Conservation (phyloP, 2,888 invertebrate genomes). For the Tupiocoris notatus region DNA sequence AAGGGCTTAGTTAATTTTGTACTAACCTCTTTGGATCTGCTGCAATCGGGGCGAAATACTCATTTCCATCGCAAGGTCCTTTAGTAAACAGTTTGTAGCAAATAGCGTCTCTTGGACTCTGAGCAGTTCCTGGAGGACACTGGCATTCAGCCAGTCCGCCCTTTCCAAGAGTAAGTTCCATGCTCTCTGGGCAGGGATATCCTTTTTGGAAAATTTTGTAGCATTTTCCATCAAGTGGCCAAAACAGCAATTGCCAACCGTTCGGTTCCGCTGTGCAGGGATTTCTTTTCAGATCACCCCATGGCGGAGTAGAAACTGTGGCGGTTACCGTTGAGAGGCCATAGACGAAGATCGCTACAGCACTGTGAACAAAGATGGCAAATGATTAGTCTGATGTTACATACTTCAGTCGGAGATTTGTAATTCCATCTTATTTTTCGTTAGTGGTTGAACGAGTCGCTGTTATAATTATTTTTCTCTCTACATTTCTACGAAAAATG, state of each 20-base stretch:
- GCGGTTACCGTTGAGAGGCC: background rate
- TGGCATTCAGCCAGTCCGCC: conserved; percentile 72
- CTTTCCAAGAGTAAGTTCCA: conserved; percentile 72
- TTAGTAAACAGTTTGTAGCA: conserved; percentile 73
- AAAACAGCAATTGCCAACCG: conserved; percentile 83
- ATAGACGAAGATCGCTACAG: background rate
- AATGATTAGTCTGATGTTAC: background rate
- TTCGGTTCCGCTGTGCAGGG: conserved; percentile 77
- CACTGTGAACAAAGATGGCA: background rate
- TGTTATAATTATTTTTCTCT: too few relatives aligned
- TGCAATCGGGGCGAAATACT: conserved; percentile 71
- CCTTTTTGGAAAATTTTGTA: conserved; percentile 81
- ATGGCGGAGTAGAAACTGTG: conserved; percentile 66
- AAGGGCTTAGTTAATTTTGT: too few relatives aligned
- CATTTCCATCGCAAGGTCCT: conserved; percentile 70
- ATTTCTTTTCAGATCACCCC: conserved; percentile 78
- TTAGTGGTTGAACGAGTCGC: too few relatives aligned
- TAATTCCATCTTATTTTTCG: too few relatives aligned
- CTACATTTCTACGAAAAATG: too few relatives aligned
- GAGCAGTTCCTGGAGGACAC: conserved; percentile 77
- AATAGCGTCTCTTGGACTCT: conserved; percentile 65
- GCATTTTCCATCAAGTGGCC: conserved; percentile 80
- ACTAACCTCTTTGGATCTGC: conserved; percentile 48
- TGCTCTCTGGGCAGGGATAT: conserved; percentile 78
- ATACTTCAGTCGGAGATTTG: too few relatives aligned